These are phyloP conservation scores for Tribolium freemani DNA, from an alignment of 2,888 invertebrate species.

Conservation along the genomic window DNA sequence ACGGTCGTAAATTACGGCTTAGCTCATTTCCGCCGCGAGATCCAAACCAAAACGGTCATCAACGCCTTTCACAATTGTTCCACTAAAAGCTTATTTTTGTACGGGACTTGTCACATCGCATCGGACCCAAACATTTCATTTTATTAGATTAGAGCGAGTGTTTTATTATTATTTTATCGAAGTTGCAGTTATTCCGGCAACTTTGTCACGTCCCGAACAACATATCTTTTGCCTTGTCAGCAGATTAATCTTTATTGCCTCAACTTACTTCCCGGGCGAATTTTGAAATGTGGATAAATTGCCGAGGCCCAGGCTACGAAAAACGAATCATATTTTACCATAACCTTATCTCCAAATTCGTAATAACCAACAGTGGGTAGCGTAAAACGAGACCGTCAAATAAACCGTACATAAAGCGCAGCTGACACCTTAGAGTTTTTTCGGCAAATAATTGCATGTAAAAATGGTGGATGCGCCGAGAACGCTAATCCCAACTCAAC, in stretches of 20 bases:
- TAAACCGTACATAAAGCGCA: constrained; percentile 6
- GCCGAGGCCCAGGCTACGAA: not conserved
- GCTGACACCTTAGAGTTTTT: constrained; percentile 15
- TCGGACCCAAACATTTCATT: constrained; percentile 11
- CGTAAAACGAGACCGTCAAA: not conserved
- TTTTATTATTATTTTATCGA: constrained; percentile 31
- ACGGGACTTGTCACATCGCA: constrained; percentile 14
- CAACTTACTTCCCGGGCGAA: constrained; percentile 11
- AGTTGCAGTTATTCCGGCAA: constrained; percentile 12
- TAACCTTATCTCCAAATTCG: constrained; percentile 7
- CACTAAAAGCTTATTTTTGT: constrained; percentile 55
- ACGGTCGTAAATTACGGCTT: constrained; percentile 51
- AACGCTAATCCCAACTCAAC: not conserved
- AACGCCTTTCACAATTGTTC: constrained; percentile 51
- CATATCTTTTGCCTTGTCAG: constrained; percentile 32
- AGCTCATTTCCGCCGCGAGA: constrained; percentile 49
- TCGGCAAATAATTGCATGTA: not conserved
- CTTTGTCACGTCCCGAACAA: constrained; percentile 23
- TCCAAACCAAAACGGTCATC: constrained; percentile 49
- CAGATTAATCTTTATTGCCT: constrained; percentile 35
- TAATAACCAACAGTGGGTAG: constrained; percentile 8
- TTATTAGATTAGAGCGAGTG: constrained; percentile 34
- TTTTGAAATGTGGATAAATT: constrained; percentile 38
- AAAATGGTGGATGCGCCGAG: constrained; percentile 24
- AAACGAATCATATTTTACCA: constrained; percentile 19